These are phyloP conservation scores for Pitta sordida DNA, from an alignment of 2,113 vertebrate species.

Conservation along the genomic window DNA sequence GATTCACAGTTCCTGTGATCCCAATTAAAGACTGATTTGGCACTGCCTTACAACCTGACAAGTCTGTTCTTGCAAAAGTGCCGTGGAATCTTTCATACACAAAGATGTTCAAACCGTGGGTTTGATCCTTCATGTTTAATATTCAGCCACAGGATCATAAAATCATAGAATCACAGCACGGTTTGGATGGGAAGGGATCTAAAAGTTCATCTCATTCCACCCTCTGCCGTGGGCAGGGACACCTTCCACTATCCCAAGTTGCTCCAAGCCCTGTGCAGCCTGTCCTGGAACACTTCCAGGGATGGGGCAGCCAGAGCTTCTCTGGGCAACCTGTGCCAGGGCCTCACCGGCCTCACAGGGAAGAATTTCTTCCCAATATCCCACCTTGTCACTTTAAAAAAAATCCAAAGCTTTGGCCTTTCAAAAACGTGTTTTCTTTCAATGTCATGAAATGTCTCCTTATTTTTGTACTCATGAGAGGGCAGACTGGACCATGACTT, in stretches of 20 bases:
- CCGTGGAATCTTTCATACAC: neutral
- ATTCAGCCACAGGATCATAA: neutral
- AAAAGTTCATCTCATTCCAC: neutral
- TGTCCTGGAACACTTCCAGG: neutral
- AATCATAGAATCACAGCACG: neutral
- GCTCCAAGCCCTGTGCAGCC: neutral
- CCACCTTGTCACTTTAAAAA: no score
- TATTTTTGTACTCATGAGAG: neutral
- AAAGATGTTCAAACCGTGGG: neutral
- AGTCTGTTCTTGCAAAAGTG: neutral
- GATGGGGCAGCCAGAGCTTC: neutral
- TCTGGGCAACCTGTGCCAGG: neutral
- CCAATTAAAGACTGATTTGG: neutral
- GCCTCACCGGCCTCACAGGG: neutral
- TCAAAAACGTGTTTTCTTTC: neutral
- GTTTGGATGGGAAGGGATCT: neutral
- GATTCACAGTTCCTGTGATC: neutral
- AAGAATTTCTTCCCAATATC: neutral
- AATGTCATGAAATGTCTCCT: neutral
- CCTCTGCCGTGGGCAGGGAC: neutral
- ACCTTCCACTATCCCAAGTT: neutral
- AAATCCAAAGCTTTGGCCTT: neutral
- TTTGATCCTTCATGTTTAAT: neutral
- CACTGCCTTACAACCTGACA: neutral
- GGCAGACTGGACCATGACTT: neutral